These are phyloP conservation scores for Drosophila nasuta DNA, from an alignment of 1,140 invertebrate species.

Conservation along the genomic window DNA sequence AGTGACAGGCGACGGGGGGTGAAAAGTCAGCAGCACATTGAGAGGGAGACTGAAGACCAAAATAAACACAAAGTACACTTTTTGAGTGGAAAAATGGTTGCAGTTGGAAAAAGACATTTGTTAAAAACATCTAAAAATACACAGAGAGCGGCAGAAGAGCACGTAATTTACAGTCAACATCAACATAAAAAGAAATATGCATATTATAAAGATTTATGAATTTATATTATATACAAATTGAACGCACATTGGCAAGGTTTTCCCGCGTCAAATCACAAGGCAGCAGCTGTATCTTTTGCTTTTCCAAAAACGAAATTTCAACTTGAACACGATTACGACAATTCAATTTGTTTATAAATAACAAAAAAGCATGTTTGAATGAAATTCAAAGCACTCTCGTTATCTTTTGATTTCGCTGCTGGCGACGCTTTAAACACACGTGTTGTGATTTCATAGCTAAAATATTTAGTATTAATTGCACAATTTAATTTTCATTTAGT, in stretches of 20 bases:
- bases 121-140: constrained; percentile 64
- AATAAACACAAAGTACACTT: constrained; percentile 67
- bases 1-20: not conserved
- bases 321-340: not conserved
- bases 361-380: constrained; percentile 9
- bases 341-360: constrained; percentile 33
- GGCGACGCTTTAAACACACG: constrained; percentile 14
- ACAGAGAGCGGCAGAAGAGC: not conserved
- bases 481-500: not conserved
- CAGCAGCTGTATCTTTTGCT: constrained; percentile 16
- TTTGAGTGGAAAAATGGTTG: constrained; percentile 41
- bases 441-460: constrained; percentile 26
- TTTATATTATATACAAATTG: constrained; percentile 13
- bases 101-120: constrained; percentile 47
- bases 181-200: not conserved
- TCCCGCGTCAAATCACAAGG: constrained; percentile 6
- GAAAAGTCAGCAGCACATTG: constrained; percentile 2
- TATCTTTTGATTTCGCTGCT: constrained; percentile 11
- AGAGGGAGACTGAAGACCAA: constrained; percentile 44
- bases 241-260: constrained; percentile 30
- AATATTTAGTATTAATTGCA: constrained; percentile 5
- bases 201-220: constrained; percentile 9
- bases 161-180: not conserved
- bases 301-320: constrained; percentile 2
- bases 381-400: constrained; percentile 5